Evolutionary conservation across 2,797 vertebrate species (phyloP).

Genomic region (Rallus crepitans): DNA sequence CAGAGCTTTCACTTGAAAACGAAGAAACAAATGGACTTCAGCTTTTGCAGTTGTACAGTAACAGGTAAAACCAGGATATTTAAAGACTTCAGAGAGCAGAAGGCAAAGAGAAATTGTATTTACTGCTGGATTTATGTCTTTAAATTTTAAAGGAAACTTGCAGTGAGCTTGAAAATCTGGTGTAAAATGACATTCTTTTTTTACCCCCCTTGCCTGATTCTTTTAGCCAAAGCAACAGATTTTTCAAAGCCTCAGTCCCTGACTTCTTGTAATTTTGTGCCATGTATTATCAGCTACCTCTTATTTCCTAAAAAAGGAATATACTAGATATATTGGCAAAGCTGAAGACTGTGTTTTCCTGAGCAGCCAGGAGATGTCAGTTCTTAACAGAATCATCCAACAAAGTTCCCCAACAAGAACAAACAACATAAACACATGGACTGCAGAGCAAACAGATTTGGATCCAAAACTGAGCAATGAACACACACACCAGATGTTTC

Average conservation of each 20-base stretch:
- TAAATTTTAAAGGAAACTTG: background rate
- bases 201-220: background rate
- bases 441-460: slow-evolving; percentile 44
- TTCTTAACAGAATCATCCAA: slow-evolving; percentile 33
- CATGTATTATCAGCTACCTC: background rate
- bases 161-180: background rate
- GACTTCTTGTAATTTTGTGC: background rate
- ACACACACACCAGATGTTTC: slow-evolving; percentile 51
- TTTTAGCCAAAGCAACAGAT: background rate
- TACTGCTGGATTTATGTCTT: background rate
- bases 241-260: background rate
- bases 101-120: background rate
- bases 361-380: slow-evolving; percentile 68
- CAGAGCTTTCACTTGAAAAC: background rate
- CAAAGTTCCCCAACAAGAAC: slow-evolving; percentile 4
- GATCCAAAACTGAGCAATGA: slow-evolving; percentile 44
- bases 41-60: background rate
- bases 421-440: slow-evolving; percentile 37
- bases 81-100: background rate
- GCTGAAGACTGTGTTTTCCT: slow-evolving; percentile 26
- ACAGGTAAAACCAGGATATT: background rate
- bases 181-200: background rate
- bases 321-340: background rate
- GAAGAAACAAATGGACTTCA: background rate
- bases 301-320: background rate